Evolutionary conservation across 2,113 vertebrate species (phyloP).

Genomic region (Porphyrio hochstetteri): DNA sequence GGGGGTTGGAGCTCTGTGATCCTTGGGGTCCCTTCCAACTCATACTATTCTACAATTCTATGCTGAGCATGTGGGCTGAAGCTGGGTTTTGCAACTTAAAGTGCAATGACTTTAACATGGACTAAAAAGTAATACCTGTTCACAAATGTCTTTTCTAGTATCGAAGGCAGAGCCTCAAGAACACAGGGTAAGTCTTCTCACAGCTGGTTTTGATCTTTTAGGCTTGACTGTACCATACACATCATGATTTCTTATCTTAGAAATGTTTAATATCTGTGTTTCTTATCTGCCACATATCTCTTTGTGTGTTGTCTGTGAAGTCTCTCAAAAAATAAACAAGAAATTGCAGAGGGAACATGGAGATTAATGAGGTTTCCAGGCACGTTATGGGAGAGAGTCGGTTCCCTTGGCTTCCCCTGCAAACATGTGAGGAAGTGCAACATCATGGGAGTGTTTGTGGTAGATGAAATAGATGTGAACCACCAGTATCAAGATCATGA

Average conservation of each 20-base stretch:
- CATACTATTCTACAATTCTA: too few species aligned
- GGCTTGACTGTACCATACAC: background rate
- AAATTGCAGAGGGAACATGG: background rate
- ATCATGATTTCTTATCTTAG: background rate
- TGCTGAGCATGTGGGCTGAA: background rate
- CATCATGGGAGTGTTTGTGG: background rate
- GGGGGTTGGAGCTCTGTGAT: too few species aligned
- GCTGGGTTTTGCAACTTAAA: background rate
- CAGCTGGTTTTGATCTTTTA: background rate
- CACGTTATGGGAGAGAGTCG: background rate
- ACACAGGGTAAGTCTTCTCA: background rate
- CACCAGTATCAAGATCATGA: background rate
- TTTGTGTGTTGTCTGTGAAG: background rate
- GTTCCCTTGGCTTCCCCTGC: background rate
- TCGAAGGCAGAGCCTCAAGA: background rate
- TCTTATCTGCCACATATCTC: background rate
- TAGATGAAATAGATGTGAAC: background rate
- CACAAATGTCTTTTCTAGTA: slow-evolving; percentile 24
- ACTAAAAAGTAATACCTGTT: background rate
- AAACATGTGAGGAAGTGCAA: background rate
- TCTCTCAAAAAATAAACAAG: background rate
- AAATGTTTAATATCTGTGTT: background rate
- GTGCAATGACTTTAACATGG: background rate
- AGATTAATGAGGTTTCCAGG: background rate
- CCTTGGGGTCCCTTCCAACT: too few species aligned